phyloP scores from a whole-genome alignment of 2,888 invertebrate species.

The Hypselothyrea guttata region DNA sequence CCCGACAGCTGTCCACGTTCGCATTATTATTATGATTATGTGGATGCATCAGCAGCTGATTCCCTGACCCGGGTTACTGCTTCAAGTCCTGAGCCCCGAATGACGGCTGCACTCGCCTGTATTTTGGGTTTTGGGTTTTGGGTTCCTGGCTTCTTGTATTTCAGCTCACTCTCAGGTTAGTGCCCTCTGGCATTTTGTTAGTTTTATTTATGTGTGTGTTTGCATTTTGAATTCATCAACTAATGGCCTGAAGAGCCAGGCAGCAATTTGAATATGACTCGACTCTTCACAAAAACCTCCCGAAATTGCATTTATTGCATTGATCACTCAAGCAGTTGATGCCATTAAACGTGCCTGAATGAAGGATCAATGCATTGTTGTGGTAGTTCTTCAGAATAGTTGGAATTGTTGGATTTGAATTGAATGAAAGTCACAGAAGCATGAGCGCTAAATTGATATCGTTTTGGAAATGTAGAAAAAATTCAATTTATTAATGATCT shows the following conservation, averaged over 20 bases:
- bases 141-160: constrained; percentile 67
- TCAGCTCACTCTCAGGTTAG: constrained; percentile 56
- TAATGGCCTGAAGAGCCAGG: constrained; percentile 49
- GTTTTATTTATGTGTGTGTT: constrained; percentile 3
- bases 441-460: constrained; percentile 24
- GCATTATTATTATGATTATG: constrained; percentile 52
- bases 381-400: constrained; percentile 15
- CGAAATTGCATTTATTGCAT: constrained; percentile 23
- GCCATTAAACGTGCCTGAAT: constrained; percentile 57
- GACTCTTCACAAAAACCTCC: no score
- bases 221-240: constrained; percentile 61
- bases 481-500: no score
- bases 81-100: constrained; percentile 6
- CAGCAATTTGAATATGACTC: constrained; percentile 53
- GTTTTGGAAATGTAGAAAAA: no score
- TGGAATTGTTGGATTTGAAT: not conserved
- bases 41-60: constrained; percentile 59
- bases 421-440: no score
- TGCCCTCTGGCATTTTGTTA: constrained; percentile 62
- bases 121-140: constrained; percentile 21
- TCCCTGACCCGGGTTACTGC: constrained; percentile 62
- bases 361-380: constrained; percentile 25
- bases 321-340: constrained; percentile 61
- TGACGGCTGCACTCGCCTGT: constrained; percentile 4
- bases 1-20: constrained; percentile 70